Evolutionary conservation across 2,888 invertebrate genomes (phyloP), one percentile per base, ranked within the genome.

Genomic region (Folsomia manolachei): DNA sequence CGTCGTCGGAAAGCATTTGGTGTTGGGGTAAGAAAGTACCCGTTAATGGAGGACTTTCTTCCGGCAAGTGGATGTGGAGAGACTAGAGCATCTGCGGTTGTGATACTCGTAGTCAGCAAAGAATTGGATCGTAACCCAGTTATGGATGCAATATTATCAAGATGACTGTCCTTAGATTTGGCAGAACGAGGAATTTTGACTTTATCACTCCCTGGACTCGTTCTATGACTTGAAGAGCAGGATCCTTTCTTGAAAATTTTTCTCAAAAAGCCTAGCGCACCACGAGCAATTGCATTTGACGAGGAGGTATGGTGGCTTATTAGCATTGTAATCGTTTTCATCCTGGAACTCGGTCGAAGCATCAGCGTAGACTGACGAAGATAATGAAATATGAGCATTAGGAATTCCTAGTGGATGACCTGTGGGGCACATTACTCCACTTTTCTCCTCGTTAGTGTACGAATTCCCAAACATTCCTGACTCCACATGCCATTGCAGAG

Each of bases 1-100:
- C 75, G 69, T 26, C 79, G 70, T 9, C 81, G 73, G 64, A 81
- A 81, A 14, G 81, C 77, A 74, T 81, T 81, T 23, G 81, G 81
- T 0, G 81, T 81, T 18, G 81, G 81, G 1, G 81, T 81, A 19
- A 81, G 76, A 63, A 79, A 81, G 56, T 76, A 77, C 18, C 78
- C 75, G 60, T 73, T 71, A 25, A 77, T 71, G 63, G 77, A 65
- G 11, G 77, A 71, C 65, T 75, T 77, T n/a, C 73, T 71, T 63
- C 68, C 70, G 21, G 71, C 70, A 56, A 75, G 67, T 1, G 77
- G 73, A 53, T 75, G 73, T 27, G 71, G 71, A 19, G 65, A 70
- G 24, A 75, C 69, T 2, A 71, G 66, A 11, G 75, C 70, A 1
- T 71, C 71, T 24, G 75, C 74, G 1, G 74, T 70, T 14, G 39